Percentiles rank a stretch among this genome's conserved stretches.
Conservation (phyloP, 2,113 vertebrate genomes). For the Carettochelys insculpta region DNA sequence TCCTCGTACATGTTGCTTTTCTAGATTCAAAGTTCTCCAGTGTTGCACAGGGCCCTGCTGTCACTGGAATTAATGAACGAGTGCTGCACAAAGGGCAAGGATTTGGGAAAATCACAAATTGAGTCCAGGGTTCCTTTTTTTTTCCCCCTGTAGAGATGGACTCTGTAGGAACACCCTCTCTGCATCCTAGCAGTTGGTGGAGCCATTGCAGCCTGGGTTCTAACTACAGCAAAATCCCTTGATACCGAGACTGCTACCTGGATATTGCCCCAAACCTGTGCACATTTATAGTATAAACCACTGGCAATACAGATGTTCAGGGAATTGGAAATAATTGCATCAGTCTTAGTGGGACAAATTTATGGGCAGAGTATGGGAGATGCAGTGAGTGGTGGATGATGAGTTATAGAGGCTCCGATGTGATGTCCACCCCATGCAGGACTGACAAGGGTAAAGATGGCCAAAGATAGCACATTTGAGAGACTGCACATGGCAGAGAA, state of each 20-base stretch:
- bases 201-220: not conserved
- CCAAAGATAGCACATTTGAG: not conserved
- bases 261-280: fast-evolving
- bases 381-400: not conserved
- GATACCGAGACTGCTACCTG: fast-evolving
- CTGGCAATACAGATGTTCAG: not conserved
- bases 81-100: not conserved
- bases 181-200: not conserved
- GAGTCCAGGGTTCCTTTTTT: not conserved
- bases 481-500: not conserved
- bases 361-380: not conserved
- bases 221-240: not conserved
- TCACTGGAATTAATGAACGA: not conserved
- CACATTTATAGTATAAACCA: not conserved
- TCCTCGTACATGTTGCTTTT: not conserved
- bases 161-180: not conserved
- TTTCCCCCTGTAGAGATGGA: not conserved
- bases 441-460: not conserved
- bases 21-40: not conserved
- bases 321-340: not conserved
- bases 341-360: not conserved
- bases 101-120: not conserved
- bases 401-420: not conserved
- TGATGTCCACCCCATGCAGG: not conserved
- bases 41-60: not conserved